Conservation (phyloP, 1,140 invertebrate genomes). For the Lordiphosa mommai region DNA sequence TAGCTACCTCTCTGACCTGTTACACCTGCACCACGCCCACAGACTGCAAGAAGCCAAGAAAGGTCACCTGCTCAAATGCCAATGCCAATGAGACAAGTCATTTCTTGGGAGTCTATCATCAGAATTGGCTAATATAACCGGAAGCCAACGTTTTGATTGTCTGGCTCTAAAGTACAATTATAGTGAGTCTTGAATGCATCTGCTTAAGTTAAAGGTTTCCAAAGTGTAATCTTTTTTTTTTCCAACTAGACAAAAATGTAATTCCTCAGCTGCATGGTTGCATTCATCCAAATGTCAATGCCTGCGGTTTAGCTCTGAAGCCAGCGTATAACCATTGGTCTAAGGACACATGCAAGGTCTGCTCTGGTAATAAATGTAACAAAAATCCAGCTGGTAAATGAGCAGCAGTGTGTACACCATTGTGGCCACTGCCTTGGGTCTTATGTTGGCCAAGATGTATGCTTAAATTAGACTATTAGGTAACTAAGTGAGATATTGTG, state of each 20-base stretch:
- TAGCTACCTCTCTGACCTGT: constrained; percentile 44
- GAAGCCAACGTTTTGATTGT: constrained; percentile 38
- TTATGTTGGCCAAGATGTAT: constrained; percentile 45
- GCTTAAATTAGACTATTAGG: constrained; percentile 11
- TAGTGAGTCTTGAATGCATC: constrained; percentile 30
- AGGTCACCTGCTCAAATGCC: constrained; percentile 29
- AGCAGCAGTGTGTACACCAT: constrained; percentile 53
- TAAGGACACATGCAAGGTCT: constrained; percentile 8
- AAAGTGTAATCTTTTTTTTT: neutral
- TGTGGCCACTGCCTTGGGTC: constrained; percentile 14
- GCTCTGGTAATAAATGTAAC: constrained; percentile 56
- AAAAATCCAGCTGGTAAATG: constrained; percentile 56
- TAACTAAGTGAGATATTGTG: constrained; percentile 1
- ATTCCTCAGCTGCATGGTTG: constrained; percentile 51
- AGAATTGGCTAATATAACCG: constrained; percentile 13
- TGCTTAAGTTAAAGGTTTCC: neutral
- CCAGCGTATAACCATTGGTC: constrained; percentile 27
- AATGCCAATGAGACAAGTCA: constrained; percentile 41
- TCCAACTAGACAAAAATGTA: constrained; percentile 32
- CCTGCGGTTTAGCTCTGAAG: constrained; percentile 31
- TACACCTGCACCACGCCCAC: constrained; percentile 34
- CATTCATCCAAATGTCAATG: constrained; percentile 31
- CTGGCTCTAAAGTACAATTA: constrained; percentile 32
- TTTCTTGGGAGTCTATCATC: constrained; percentile 33
- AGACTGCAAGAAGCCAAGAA: constrained; percentile 46